Evolutionary conservation across 2,113 vertebrate genomes (phyloP).

Genomic region (Tylochromis polylepis): DNA sequence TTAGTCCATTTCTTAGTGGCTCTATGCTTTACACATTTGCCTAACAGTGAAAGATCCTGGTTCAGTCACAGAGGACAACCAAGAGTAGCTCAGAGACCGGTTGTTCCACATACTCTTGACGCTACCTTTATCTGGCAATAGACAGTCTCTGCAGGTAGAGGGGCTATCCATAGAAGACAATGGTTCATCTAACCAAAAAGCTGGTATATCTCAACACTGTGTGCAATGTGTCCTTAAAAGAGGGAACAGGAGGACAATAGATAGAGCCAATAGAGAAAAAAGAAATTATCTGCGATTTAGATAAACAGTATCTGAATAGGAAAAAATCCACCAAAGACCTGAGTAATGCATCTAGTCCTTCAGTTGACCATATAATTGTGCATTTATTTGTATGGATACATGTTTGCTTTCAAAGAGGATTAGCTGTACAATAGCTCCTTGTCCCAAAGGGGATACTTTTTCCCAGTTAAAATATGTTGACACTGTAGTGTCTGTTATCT

Average conservation of each 20-base stretch:
- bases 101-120: not conserved
- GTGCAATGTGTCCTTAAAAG: not conserved
- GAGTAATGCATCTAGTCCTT: not conserved
- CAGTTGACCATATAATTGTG: not conserved
- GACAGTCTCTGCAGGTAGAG: not conserved
- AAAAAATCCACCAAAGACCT: not conserved
- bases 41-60: not conserved
- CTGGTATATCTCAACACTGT: not conserved
- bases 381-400: not conserved
- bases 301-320: not conserved
- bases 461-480: not conserved
- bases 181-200: not conserved
- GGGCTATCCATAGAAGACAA: not conserved
- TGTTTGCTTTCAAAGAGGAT: not conserved
- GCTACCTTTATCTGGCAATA: not conserved
- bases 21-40: not conserved
- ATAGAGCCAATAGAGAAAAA: fast-evolving
- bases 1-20: not conserved
- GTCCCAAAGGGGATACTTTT: not conserved
- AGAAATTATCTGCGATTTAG: not conserved
- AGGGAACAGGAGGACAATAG: not conserved
- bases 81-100: not conserved
- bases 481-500: not conserved
- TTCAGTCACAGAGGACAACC: not conserved
- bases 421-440: not conserved